Base-by-base conservation (phyloP, 2,113 vertebrate species). In the Ophthalmolycus amberensis region DNA sequence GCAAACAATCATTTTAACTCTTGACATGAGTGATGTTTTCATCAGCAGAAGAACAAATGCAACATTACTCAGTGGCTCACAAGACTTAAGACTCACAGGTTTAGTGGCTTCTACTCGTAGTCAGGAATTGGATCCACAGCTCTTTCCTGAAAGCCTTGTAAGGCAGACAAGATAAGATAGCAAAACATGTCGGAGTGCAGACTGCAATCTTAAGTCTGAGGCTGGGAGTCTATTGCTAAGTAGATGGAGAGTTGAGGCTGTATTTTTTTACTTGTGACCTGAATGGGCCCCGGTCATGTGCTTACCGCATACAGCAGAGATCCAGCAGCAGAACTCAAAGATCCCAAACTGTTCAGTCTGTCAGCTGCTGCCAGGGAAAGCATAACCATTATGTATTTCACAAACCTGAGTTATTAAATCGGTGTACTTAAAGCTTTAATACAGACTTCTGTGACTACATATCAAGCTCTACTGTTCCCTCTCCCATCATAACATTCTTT, bases 201-300 rank as follows among this genome's bases (percentile, higher is more conserved):
- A 50, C 20, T 82, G 10, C 20, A 69, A 1, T 69, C 25, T 64
- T 50, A 68, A 5, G 18, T 71, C 10, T 15, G 25, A 62, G 12
- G 44, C 20, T n/a, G 4, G 9, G 42, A 63, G 34, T 46, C 14
- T 40, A 54, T 71, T 62, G 66, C 50, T 73, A 34, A 85, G 58
- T 48, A 27, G 50, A 27, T 38, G 16, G 9, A 66, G 64, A 58
- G n/a, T 74, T 59, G 62, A 50, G 27, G 50, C 44, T 65, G 37
- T 80, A 62, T 74, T 34, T 25, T 25, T 85, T 71, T 60, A 74
- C 77, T 88, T 75, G 66, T 91, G 84, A 84, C 68, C 46, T 48
- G 62, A 80, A 75, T 59, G 77, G 75, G 62, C 60, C 16, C 15
- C 9, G 46, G 63, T 90, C 32, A 46, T 84, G 82, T 75, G 85